Conservation (phyloP, 1,140 invertebrate genomes). For the Odontomachus brunneus region DNA sequence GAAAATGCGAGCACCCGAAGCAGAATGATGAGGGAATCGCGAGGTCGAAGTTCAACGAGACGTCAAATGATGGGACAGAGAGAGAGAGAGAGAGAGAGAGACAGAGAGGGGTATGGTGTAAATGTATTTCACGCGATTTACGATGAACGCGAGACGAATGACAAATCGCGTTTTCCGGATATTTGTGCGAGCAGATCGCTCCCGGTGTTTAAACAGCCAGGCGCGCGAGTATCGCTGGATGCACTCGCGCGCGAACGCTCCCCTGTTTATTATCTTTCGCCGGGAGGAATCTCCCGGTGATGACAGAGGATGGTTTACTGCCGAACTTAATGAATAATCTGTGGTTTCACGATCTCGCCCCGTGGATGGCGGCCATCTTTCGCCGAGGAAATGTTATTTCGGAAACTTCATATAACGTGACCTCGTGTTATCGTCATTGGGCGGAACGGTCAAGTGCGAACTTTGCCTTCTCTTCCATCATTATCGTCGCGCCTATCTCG, state of each 20-base stretch:
- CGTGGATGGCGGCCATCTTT: conserved; percentile 59
- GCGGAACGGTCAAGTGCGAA: not conserved
- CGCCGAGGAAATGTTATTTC: conserved; percentile 46
- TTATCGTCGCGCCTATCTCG: not conserved
- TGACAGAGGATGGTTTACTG: conserved; percentile 69
- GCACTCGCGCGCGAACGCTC: conserved; percentile 59
- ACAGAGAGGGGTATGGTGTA: not conserved
- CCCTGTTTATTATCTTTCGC: conserved; percentile 69
- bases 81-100: not conserved
- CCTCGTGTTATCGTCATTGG: not conserved
- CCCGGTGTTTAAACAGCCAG: conserved; percentile 48
- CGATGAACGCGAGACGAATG: conserved; percentile 18
- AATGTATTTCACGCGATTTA: not conserved
- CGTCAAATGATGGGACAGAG: not conserved
- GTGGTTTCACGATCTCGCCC: conserved; percentile 65
- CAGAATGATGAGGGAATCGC: too few species aligned
- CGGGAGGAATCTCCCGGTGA: conserved; percentile 68
- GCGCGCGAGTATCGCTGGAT: conserved; percentile 55
- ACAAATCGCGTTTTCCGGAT: conserved; percentile 43
- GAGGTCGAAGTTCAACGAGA: too few species aligned
- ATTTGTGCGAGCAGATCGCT: conserved; percentile 40
- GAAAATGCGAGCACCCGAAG: too few species aligned
- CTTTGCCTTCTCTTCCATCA: not conserved
- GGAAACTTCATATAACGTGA: conserved; percentile 14
- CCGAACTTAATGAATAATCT: conserved; percentile 71